These are phyloP conservation scores for Heteromurus nitidus DNA, from an alignment of 2,888 invertebrate species.

Conservation along the genomic window DNA sequence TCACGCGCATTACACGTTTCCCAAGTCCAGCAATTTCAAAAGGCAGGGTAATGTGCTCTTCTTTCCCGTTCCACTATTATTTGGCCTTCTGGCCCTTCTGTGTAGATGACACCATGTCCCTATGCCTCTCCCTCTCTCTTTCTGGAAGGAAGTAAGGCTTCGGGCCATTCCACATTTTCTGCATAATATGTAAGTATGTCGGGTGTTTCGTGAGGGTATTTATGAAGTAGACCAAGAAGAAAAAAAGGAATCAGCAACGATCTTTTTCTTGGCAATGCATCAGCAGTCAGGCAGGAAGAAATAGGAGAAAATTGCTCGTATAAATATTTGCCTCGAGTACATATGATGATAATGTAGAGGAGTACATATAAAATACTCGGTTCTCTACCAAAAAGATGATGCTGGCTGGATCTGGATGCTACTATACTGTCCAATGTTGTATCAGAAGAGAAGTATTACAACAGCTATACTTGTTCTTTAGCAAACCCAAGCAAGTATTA, in stretches of 20 bases:
- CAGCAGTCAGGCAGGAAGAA: slow-evolving; percentile 23
- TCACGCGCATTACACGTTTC: slow-evolving; percentile 30
- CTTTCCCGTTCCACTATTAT: not conserved
- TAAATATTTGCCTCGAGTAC: slow-evolving; percentile 42
- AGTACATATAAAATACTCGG: too few relatives aligned
- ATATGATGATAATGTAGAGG: too few relatives aligned
- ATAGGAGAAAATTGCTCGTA: slow-evolving; percentile 45
- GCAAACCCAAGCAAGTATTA: slow-evolving; percentile 22
- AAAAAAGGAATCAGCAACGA: slow-evolving; percentile 44
- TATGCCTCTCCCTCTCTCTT: not conserved
- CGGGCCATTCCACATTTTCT: slow-evolving; percentile 27
- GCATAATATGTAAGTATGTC: slow-evolving; percentile 40
- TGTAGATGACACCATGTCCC: not conserved
- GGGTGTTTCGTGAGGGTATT: slow-evolving; percentile 30
- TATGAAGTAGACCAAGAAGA: slow-evolving; percentile 42
- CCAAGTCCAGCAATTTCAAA: slow-evolving; percentile 31
- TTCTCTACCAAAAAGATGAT: too few relatives aligned
- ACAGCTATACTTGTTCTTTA: slow-evolving; percentile 10
- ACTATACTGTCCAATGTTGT: too few relatives aligned
- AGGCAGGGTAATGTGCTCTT: slow-evolving; percentile 27
- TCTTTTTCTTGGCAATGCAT: slow-evolving; percentile 56
- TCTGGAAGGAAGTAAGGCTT: slow-evolving; percentile 16
- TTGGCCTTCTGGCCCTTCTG: not conserved
- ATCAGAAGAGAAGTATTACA: not conserved
- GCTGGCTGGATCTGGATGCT: too few relatives aligned